Evolutionary conservation across 2,113 vertebrate species (phyloP).

Genomic region (Chitala chitala): DNA sequence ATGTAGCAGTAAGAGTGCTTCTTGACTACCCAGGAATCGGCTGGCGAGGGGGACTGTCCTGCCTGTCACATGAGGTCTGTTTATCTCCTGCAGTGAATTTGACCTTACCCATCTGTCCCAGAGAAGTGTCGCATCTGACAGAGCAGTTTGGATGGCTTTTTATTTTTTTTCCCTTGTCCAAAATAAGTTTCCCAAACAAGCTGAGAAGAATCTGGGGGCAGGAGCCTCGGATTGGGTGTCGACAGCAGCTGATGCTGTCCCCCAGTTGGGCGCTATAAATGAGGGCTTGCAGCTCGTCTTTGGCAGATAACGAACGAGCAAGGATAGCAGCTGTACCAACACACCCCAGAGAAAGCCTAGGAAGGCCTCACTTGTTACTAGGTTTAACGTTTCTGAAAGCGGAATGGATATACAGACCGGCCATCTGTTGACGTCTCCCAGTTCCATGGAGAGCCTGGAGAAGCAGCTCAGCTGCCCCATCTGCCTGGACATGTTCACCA

Average conservation of each 20-base stretch:
- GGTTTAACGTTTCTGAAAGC: not conserved
- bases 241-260: slow-evolving; percentile 38
- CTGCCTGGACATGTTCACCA: slow-evolving; percentile 95
- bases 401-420: slow-evolving; percentile 65
- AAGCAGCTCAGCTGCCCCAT: slow-evolving; percentile 96
- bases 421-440: slow-evolving; percentile 56
- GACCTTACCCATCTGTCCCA: slow-evolving; percentile 22
- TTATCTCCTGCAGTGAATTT: slow-evolving; percentile 38
- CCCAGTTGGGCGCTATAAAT: slow-evolving; percentile 58
- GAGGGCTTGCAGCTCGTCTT: slow-evolving; percentile 29
- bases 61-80: slow-evolving; percentile 51
- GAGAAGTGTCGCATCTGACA: slow-evolving; percentile 50
- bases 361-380: not conserved
- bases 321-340: not conserved
- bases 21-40: not conserved
- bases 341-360: not conserved
- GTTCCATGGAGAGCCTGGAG: slow-evolving; percentile 87
- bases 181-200: slow-evolving; percentile 54
- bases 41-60: not conserved
- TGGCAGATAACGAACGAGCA: slow-evolving; percentile 45
- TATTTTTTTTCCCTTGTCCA: too few relatives aligned
- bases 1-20: not conserved
- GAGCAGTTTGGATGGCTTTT: slow-evolving; percentile 35
- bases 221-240: slow-evolving; percentile 51
- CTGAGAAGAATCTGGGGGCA: slow-evolving; percentile 54